phyloP scores from a whole-genome alignment of 1,140 invertebrate genomes.

The Rhynchophorus ferrugineus region DNA sequence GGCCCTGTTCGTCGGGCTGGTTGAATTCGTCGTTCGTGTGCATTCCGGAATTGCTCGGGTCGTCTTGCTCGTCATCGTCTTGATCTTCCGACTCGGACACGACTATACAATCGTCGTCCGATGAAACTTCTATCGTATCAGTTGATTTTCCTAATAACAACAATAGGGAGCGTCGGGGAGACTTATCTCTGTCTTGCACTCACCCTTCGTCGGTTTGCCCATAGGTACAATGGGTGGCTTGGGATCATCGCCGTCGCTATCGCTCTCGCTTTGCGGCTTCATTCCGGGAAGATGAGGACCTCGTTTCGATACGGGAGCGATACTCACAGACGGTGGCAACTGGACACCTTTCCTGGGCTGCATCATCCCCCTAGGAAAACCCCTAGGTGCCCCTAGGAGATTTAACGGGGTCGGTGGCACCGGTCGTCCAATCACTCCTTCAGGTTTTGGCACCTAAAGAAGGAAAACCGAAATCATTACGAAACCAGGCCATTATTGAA shows the following conservation, averaged over 20 bases:
- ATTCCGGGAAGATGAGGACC: slow-evolving; percentile 13
- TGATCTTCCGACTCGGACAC: slow-evolving; percentile 60
- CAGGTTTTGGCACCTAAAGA: slow-evolving; percentile 16
- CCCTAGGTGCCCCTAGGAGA: slow-evolving; percentile 23
- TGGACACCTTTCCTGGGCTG: slow-evolving; percentile 34
- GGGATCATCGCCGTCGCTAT: slow-evolving; percentile 32
- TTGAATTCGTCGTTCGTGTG: slow-evolving; percentile 90
- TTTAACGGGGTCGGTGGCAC: neutral
- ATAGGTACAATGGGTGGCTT: no score
- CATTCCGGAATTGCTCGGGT: slow-evolving; percentile 57
- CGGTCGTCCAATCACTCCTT: slow-evolving; percentile 1
- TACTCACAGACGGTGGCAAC: slow-evolving; percentile 47
- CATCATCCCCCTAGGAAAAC: slow-evolving; percentile 19
- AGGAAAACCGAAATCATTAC: neutral
- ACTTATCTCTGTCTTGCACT: no score
- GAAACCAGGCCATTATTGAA: neutral
- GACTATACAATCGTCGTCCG: slow-evolving; percentile 74
- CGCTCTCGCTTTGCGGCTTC: slow-evolving; percentile 30
- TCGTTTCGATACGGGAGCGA: slow-evolving; percentile 44
- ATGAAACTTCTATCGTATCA: slow-evolving; percentile 59
- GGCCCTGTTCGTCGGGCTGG: slow-evolving; percentile 81
- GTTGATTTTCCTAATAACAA: slow-evolving; percentile 3
- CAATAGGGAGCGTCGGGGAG: neutral
- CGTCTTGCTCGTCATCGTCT: slow-evolving; percentile 54
- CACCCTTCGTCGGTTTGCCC: no score